Conservation (phyloP, 2,797 vertebrate genomes). For the Takifugu rubripes region DNA sequence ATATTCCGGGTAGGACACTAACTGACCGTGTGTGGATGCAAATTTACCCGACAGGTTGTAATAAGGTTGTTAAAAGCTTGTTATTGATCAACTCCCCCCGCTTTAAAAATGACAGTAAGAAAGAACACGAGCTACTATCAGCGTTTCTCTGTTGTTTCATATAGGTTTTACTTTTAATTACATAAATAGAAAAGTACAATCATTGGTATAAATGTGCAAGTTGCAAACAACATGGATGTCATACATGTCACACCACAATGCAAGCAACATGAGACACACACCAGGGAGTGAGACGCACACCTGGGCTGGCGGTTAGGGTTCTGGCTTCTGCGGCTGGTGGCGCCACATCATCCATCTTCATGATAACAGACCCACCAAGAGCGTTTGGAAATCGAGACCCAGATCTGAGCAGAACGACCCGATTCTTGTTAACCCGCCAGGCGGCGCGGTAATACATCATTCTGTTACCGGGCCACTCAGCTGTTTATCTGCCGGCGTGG, state of each 20-base stretch:
- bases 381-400: conserved; percentile 26
- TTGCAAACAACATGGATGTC: conserved; percentile 77
- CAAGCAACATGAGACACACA: conserved; percentile 68
- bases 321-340: conserved; percentile 3
- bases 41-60: too few relatives aligned
- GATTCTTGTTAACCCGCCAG: conserved; percentile 32
- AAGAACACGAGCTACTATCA: conserved; percentile 56
- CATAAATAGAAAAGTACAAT: conserved; percentile 86
- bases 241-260: conserved; percentile 75
- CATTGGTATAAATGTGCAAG: conserved; percentile 83
- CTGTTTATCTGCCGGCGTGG: conserved; percentile 33
- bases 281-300: conserved; percentile 16
- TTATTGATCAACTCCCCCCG: too few relatives aligned
- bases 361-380: conserved; percentile 3
- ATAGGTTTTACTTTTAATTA: conserved; percentile 71
- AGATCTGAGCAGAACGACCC: conserved; percentile 27
- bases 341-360: conserved; percentile 13
- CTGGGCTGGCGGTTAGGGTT: conserved; percentile 6
- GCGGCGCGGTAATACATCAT: conserved; percentile 33
- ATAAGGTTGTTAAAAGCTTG: too few relatives aligned
- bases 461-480: conserved; percentile 31
- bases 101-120: background rate
- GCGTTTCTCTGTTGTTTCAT: conserved; percentile 56
- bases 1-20: too few relatives aligned
- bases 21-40: too few relatives aligned